Evolutionary conservation across 2,888 invertebrate species (phyloP), one percentile per base, ranked within the genome.

Genomic region (Plagodis pulveraria): DNA sequence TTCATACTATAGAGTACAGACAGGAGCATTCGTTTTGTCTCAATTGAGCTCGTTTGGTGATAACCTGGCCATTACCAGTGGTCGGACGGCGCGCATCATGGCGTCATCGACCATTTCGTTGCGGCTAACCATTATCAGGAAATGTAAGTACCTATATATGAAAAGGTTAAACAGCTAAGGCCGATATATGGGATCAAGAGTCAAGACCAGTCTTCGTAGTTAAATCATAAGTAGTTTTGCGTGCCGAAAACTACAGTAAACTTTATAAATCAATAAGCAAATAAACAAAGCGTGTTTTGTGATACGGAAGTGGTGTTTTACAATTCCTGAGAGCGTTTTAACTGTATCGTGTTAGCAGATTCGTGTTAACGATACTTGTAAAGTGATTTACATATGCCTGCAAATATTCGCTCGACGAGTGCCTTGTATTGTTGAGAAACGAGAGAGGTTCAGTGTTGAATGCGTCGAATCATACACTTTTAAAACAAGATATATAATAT

Each of bases 1-100:
- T 72, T 68, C 67, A 70, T 72, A 22, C 22, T 22, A 22, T 4
- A 22, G 22, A 22, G 22, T 22, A 22, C 22, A 22, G 22, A 22
- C 22, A 22, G 22, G 22, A 22, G 22, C 22, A 22, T 70, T 59
- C 62, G 69, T 71, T 74, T 72, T 76, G 76, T 78, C 76, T 83
- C 84, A 86, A 87, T 85, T 85, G 85, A 84, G 84, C 81, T 83
- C 77, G 74, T 81, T 83, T 74, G 63, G 72, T 72, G 80, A 84
- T 84, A 83, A 84, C 84, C 84, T 80, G 81, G 36, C 22, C 50
- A 12, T 38, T 38, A 5, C 11, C 12, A 11, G 12, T 12, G 50
- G 70, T 69, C 69, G 61, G 58, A 51, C 58, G 62, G 56, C 35
- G 53, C 44, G 60, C 63, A 58, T 44, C 12, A 70, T 84, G 82